A percentile compares a stretch with the other conserved stretches of the same genome.
phyloP scores from a whole-genome alignment of 2,888 invertebrate species.

The Ferrisia virgata region DNA sequence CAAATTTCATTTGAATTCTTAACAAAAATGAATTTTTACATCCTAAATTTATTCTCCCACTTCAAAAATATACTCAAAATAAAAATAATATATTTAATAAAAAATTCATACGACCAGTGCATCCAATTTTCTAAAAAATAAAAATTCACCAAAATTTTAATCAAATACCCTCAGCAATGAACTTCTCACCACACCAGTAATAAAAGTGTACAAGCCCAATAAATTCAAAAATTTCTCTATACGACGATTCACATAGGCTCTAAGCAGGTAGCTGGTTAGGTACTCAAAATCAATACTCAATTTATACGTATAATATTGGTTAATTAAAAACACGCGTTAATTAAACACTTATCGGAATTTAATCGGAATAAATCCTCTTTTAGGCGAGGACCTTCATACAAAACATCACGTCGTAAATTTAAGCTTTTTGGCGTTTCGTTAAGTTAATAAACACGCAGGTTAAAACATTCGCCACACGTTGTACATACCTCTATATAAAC shows the following conservation, averaged over 20 bases:
- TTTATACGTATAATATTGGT: not conserved
- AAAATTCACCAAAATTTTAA: not conserved
- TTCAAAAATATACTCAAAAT: not conserved
- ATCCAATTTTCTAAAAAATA: not conserved
- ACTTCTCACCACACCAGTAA: not conserved
- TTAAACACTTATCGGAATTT: conserved; percentile 18
- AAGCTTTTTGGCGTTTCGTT: conserved; percentile 4
- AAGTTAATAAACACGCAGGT: not conserved
- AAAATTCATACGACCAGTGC: not conserved
- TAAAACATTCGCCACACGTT: not conserved
- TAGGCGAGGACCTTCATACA: not conserved
- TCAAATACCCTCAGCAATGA: too few relatives aligned
- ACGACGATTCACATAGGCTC: not conserved
- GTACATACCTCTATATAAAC: not conserved
- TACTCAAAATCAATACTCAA: not conserved
- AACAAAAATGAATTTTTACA: too few relatives aligned
- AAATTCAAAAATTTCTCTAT: not conserved
- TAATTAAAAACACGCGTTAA: conserved; percentile 29
- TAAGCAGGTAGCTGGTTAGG: too few relatives aligned
- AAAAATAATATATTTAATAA: not conserved
- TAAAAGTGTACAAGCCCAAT: too few relatives aligned
- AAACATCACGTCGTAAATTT: not conserved
- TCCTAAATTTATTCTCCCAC: too few relatives aligned
- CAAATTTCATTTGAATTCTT: too few relatives aligned
- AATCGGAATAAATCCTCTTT: conserved; percentile 7